Evolutionary conservation across 1,140 invertebrate species (phyloP), one percentile per base, ranked within the genome.

Genomic region (Oppia nitens): DNA sequence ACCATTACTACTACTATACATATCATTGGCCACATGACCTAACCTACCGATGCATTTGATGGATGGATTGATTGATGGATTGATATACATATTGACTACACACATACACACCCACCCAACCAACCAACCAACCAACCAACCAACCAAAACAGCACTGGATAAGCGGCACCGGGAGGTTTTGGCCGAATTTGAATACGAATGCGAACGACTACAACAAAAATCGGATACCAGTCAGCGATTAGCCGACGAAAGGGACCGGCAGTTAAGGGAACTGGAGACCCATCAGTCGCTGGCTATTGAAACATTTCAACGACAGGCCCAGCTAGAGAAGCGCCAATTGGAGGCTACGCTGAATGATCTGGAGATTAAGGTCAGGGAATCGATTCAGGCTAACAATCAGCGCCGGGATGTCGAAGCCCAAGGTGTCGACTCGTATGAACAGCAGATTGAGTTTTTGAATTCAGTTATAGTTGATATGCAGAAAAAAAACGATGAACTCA

Each of bases 391-490:
- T 3, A 20, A 25, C 47, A 28, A 17, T 20, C 20, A 55, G 47
- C 60, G 72, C 63, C 62, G 77, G n/a, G 64, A 53, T 28, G 28
- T 77, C 55, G 79, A 83, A 67, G 81, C 83, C 53, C 77, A 81
- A 64, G 77, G 81, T 60, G n/a, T n/a, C n/a, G n/a, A n/a, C n/a
- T 71, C 78, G 57, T 74, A 78, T 14, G 79, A 82, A 60, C 77
- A 78, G 48, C 84, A 95, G 76, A 83, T 95, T 26, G 82, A 84
- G 60, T 96, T 97, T 71, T 75, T 96, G 3, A 95, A 96, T 75
- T 89, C 89, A 9, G 89, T 96, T 58, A 96, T 97, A 67, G 87
- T 91, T 1, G 91, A 95, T 68, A 85, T 94, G 81, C 88, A 95
- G 69, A 78, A 79, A 55, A 94, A 95, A 70, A 90, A 91, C 69